Conservation (phyloP, 1,140 invertebrate species). For the Pemphigus obesinymphae region DNA sequence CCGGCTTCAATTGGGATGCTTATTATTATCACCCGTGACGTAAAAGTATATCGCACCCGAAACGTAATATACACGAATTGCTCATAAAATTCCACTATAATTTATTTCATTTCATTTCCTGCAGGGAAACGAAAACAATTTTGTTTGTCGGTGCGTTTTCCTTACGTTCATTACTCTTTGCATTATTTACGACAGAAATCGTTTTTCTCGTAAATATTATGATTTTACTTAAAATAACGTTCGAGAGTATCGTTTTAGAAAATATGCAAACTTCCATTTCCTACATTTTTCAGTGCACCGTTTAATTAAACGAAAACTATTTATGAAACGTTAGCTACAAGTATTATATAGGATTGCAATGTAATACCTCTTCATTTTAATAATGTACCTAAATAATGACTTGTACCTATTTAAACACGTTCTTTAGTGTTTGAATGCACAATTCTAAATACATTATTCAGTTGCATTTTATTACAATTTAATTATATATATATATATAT, state of each 20-base stretch:
- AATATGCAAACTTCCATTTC: background rate
- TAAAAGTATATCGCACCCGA: constrained; percentile 33
- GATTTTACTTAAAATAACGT: background rate
- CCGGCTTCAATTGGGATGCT: background rate
- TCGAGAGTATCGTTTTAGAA: background rate
- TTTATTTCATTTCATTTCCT: constrained; percentile 22
- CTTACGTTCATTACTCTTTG: background rate
- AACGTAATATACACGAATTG: constrained; percentile 17
- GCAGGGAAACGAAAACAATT: background rate
- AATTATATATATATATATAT: too few relatives aligned
- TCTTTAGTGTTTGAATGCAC: too few relatives aligned
- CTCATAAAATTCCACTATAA: constrained; percentile 4
- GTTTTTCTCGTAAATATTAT: background rate
- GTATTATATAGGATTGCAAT: too few relatives aligned
- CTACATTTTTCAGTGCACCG: too few relatives aligned
- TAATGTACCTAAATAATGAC: too few relatives aligned
- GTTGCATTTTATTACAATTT: too few relatives aligned
- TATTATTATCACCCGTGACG: constrained; percentile 7
- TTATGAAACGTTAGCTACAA: background rate
- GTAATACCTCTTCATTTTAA: too few relatives aligned
- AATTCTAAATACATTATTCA: too few relatives aligned
- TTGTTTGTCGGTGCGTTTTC: background rate
- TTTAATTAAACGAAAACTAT: too few relatives aligned
- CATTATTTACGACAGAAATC: background rate
- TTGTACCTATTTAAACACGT: too few relatives aligned